A percentile compares a stretch with the other conserved stretches of the same genome.
phyloP scores from a whole-genome alignment of 2,888 invertebrate species.

The Drosophila histrio region DNA sequence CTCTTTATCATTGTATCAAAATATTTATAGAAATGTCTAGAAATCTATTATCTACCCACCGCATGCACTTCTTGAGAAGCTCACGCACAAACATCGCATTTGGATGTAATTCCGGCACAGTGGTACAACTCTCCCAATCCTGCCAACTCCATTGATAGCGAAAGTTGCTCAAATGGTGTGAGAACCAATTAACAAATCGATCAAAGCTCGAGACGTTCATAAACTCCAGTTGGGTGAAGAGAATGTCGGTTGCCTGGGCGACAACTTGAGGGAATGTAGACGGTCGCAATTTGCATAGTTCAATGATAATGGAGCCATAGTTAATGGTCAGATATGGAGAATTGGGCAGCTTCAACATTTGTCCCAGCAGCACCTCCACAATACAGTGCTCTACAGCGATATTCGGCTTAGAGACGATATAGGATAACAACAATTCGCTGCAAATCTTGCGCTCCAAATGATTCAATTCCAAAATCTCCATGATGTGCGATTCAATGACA shows the following conservation, averaged over 20 bases:
- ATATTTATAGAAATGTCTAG: too few species aligned
- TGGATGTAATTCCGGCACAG: constrained; percentile 93
- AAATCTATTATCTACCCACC: constrained; percentile 85
- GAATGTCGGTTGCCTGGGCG: constrained; percentile 97
- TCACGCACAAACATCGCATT: constrained; percentile 97
- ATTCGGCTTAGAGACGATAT: constrained; percentile 93
- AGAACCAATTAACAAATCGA: constrained; percentile 98
- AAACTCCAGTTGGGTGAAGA: constrained; percentile 96
- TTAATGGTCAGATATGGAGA: constrained; percentile 95
- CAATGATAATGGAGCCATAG: constrained; percentile 97
- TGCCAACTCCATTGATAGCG: constrained; percentile 99
- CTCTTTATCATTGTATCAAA: too few species aligned
- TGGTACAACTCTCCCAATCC: constrained; percentile 93
- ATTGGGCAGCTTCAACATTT: constrained; percentile 95
- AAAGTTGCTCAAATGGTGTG: constrained; percentile 99
- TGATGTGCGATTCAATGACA: constrained; percentile 97
- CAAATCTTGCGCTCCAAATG: constrained; percentile 96
- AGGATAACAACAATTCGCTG: constrained; percentile 94
- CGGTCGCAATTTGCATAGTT: constrained; percentile 97
- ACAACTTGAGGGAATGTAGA: constrained; percentile 97
- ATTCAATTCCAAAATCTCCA: constrained; percentile 94
- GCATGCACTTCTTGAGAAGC: constrained; percentile 93
- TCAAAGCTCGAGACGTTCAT: constrained; percentile 99
- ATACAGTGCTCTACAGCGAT: constrained; percentile 98
- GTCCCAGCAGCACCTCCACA: constrained; percentile 97